Percentiles rank a stretch among this genome's conserved stretches.
Evolutionary conservation across 2,113 vertebrate genomes (phyloP).

Genomic region (Calyptommatus sinebrachiatus): DNA sequence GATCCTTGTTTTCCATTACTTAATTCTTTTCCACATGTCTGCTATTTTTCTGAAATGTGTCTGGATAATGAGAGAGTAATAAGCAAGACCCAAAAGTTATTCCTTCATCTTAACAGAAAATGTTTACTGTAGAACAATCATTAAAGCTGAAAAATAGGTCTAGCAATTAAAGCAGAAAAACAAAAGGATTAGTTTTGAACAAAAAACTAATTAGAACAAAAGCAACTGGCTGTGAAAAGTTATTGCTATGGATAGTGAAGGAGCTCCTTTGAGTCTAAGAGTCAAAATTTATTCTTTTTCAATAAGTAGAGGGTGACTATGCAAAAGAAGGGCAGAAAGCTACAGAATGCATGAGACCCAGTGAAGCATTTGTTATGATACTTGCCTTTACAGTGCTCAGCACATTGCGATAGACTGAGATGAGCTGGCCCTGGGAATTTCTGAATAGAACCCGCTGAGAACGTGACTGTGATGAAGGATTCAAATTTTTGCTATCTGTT

Average conservation of each 20-base stretch:
- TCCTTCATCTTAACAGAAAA: neutral
- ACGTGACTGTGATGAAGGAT: neutral
- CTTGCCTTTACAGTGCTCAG: slow-evolving; percentile 77
- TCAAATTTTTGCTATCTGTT: neutral
- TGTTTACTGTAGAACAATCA: neutral
- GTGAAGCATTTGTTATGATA: neutral
- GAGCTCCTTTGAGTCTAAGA: neutral
- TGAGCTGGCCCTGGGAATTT: slow-evolving; percentile 79
- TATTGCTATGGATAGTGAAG: neutral
- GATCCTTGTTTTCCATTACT: neutral
- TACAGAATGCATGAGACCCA: neutral
- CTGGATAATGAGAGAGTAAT: neutral
- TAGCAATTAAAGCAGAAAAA: neutral
- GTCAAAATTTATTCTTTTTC: neutral
- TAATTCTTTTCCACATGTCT: too few species aligned
- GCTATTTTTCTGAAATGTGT: neutral
- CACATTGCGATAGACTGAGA: slow-evolving; percentile 80
- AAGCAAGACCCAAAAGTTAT: neutral
- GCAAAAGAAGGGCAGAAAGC: neutral
- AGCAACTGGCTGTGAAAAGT: neutral
- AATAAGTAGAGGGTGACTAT: neutral
- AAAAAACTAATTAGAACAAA: too few species aligned
- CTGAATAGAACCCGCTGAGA: slow-evolving; percentile 80
- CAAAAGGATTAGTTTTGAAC: neutral
- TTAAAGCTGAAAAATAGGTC: neutral